Percentiles rank a stretch among this genome's conserved stretches.
phyloP scores from a whole-genome alignment of 2,888 invertebrate species.

The Globia sparganii region DNA sequence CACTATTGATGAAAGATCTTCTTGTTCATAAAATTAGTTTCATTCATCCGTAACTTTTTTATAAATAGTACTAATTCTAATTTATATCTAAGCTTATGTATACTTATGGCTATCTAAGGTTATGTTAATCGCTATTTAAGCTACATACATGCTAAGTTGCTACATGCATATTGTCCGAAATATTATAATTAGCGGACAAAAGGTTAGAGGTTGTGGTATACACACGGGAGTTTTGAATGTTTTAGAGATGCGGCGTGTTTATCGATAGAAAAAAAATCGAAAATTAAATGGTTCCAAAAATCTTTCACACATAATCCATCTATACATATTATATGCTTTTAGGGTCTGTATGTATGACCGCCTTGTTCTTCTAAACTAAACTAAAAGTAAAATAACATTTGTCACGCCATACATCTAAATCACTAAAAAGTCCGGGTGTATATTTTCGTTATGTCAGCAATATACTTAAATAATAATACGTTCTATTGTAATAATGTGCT shows the following conservation, averaged over 20 bases:
- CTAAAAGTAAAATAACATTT: background rate
- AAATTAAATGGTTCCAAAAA: background rate
- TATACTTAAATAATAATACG: constrained; percentile 53
- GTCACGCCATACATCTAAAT: constrained; percentile 2
- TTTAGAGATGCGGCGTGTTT: constrained; percentile 29
- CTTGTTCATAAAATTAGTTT: constrained; percentile 30
- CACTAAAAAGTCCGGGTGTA: constrained; percentile 40
- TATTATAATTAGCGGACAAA: constrained; percentile 74
- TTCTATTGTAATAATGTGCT: constrained; percentile 50
- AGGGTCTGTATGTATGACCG: background rate
- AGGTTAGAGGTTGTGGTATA: constrained; percentile 83
- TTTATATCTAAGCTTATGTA: constrained; percentile 36
- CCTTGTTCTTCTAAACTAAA: background rate
- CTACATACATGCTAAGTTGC: constrained; percentile 56
- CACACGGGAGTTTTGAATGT: constrained; percentile 57
- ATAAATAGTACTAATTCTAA: constrained; percentile 11
- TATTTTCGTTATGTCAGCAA: constrained; percentile 47
- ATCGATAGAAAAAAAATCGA: constrained; percentile 13
- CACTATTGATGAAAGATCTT: background rate
- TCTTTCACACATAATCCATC: background rate
- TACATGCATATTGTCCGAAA: constrained; percentile 63
- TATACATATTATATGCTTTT: background rate
- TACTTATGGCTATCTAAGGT: constrained; percentile 47
- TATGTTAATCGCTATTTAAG: constrained; percentile 41
- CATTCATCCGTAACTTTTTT: background rate